Evolutionary conservation across 1,140 invertebrate species (phyloP).

Genomic region (Lepidotrigona ventralis): DNA sequence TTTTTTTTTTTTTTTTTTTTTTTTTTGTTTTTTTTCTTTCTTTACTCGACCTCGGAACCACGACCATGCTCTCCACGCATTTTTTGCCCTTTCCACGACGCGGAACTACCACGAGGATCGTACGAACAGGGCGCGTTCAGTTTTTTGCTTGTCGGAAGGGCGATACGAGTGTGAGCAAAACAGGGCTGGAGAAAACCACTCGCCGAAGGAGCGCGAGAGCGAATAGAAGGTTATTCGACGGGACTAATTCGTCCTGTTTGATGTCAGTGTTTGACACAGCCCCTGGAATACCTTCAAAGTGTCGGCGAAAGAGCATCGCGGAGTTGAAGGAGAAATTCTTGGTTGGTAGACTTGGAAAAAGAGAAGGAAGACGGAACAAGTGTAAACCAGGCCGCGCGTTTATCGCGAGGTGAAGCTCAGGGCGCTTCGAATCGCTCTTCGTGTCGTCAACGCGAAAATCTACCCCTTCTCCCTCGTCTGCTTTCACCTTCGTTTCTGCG

Average conservation of each 20-base stretch:
- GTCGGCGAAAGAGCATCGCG: neutral
- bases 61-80: neutral
- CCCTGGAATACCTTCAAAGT: constrained; percentile 53
- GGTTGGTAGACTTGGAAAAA: neutral
- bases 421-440: neutral
- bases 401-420: constrained; percentile 14
- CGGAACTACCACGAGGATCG: neutral
- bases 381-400: constrained; percentile 16
- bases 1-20: neutral
- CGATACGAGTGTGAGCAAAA: neutral
- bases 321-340: neutral
- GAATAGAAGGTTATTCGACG: constrained; percentile 65
- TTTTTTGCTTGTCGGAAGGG: neutral
- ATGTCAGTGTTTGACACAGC: constrained; percentile 66
- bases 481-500: constrained; percentile 19
- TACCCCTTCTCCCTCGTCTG: neutral
- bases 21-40: constrained; percentile 4
- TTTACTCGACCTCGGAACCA: neutral
- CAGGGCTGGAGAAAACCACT: neutral
- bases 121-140: neutral
- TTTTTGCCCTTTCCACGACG: constrained; percentile 3
- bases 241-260: constrained; percentile 73
- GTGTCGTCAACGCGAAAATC: constrained; percentile 8
- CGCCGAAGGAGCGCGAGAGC: neutral
- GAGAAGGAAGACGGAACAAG: neutral